These are phyloP conservation scores for Drosophila neotestacea DNA, from an alignment of 2,888 invertebrate genomes.

Conservation along the genomic window DNA sequence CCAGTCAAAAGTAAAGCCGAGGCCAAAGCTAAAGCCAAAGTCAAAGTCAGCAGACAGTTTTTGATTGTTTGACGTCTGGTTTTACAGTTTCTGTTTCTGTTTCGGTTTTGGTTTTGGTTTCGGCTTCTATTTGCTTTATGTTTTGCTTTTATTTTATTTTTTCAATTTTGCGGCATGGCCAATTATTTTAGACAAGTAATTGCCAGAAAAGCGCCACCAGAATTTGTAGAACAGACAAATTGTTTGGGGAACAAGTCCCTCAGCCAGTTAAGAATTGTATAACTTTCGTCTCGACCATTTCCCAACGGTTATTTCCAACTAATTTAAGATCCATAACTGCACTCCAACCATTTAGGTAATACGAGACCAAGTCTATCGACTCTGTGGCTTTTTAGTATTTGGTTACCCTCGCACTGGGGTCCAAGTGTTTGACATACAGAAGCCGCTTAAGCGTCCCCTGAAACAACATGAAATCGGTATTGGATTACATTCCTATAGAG, in stretches of 20 bases:
- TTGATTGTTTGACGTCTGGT: constrained; percentile 80
- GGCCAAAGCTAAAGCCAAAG: constrained; percentile 16
- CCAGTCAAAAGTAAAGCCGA: constrained; percentile 16
- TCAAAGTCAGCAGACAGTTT: constrained; percentile 70
- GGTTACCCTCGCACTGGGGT: constrained; percentile 43
- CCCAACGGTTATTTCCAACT: constrained; percentile 57
- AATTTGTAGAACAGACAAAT: constrained; percentile 55
- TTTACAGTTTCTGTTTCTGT: constrained; percentile 30
- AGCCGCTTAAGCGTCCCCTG: constrained; percentile 79
- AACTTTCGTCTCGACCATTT: constrained; percentile 31
- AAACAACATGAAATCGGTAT: constrained; percentile 41
- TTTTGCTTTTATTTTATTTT: constrained; percentile 27
- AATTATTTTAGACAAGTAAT: constrained; percentile 80
- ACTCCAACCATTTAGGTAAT: constrained; percentile 51
- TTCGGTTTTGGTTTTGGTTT: constrained; percentile 8
- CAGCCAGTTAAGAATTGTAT: constrained; percentile 58
- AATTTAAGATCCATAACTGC: constrained; percentile 71
- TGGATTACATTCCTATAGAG: constrained; percentile 38
- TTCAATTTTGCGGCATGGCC: constrained; percentile 64
- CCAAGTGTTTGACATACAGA: constrained; percentile 79
- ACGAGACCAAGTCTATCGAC: constrained; percentile 42
- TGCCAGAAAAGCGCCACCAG: constrained; percentile 51
- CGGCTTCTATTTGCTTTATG: constrained; percentile 32
- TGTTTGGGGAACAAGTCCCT: constrained; percentile 72
- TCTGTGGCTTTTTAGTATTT: constrained; percentile 49